A percentile compares a stretch with the other conserved stretches of the same genome.
Evolutionary conservation across 1,140 invertebrate genomes (phyloP).

Genomic region (Lamellibrachia luymesi): DNA sequence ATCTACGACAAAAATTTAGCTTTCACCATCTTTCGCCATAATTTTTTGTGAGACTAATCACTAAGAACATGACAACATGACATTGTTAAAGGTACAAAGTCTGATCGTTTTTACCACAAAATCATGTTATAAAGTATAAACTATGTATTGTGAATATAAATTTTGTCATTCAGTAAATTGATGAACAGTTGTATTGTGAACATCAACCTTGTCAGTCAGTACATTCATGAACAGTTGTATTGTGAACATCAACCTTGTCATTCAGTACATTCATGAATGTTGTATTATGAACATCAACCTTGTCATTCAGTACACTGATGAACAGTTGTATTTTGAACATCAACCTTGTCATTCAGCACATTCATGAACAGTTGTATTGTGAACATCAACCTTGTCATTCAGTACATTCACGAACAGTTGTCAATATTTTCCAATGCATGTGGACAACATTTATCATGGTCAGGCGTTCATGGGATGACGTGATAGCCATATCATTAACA

Average conservation of each 20-base stretch:
- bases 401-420: neutral
- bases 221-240: neutral
- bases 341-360: neutral
- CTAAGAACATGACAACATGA: neutral
- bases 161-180: neutral
- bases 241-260: too few species aligned
- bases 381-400: neutral
- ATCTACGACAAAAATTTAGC: neutral
- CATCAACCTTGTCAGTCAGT: too few species aligned
- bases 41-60: neutral
- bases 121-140: neutral
- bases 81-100: neutral
- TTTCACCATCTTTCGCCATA: neutral
- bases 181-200: neutral
- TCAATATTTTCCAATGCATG: neutral
- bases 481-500: neutral
- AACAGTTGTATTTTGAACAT: neutral
- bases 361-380: neutral
- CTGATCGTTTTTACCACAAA: neutral
- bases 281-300: neutral
- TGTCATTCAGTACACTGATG: too few species aligned
- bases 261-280: too few species aligned
- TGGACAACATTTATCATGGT: neutral
- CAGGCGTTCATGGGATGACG: neutral
- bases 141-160: neutral